Base-by-base conservation (phyloP, 2,113 vertebrate genomes). In the Tachysurus vachellii region DNA sequence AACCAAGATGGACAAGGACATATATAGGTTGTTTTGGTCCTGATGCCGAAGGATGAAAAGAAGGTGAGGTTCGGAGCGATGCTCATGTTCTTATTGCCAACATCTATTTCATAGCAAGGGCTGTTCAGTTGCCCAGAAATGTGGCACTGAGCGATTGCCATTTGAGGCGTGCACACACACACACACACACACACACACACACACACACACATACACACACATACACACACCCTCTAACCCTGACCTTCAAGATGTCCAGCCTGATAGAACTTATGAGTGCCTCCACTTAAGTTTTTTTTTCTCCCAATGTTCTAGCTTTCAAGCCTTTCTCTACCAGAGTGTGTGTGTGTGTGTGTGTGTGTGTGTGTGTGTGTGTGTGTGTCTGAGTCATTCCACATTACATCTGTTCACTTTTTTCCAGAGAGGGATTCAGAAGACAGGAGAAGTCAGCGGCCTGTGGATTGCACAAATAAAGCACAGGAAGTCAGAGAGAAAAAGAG, bases 51-150 rank as follows among this genome's bases (percentile, higher is more conserved):
- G 85, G 28, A 31, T 44, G 61, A 19, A 21, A 62, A 64, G n/a
- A 71, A 44, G 56, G 53, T 50, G 71, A 79, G 71, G 79, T 68
- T 68, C 66, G 59, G 85, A 70, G 61, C n/a, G 5, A 61, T 53
- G 53, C 11, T 77, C 28, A 8, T 42, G 12, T 64, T 76, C 57
- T 47, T 88, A 70, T 70, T 77, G 36, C 47, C 57, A 68, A 66
- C 71, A 64, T 85, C 88, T 57, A 83, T 85, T 77, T 83, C 42
- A 77, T 28, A 87, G 54, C 57, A 68, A 85, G 79, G 71, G 62
- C 56, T 82, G 62, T 76, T 83, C 79, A 86, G 66, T 83, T 86
- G 66, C 76, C 84, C 80, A 84, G 83, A 87, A 88, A 71, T 80
- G 62, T 86, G 73, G 42, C 80, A 54, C 16, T 85, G 54, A 86